Evolutionary conservation across 2,888 invertebrate genomes (phyloP).

Genomic region (Chrysopilus asiliformis): DNA sequence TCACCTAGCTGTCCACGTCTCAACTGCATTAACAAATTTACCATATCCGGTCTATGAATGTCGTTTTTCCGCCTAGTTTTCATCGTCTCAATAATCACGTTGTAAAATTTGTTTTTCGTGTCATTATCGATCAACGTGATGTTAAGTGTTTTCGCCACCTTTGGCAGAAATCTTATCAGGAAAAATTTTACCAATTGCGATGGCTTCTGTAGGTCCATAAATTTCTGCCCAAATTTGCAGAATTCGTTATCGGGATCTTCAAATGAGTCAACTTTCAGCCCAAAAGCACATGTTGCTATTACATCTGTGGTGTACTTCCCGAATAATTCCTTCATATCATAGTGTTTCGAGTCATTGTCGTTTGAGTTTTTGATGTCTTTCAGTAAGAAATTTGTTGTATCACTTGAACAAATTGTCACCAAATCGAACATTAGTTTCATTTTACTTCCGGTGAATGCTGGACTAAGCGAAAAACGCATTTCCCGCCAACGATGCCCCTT

Average conservation of each 20-base stretch:
- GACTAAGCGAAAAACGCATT: conserved; percentile 36
- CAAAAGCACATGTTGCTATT: conserved; percentile 41
- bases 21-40: conserved; percentile 41
- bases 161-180: no score
- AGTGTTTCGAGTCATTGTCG: background rate
- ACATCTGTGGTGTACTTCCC: conserved; percentile 41
- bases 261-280: conserved; percentile 38
- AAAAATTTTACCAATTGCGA: no score
- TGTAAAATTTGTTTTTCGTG: no score
- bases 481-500: conserved; percentile 36
- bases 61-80: conserved; percentile 35
- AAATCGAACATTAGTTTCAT: conserved; percentile 35
- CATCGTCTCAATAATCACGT: conserved; percentile 36
- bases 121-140: no score
- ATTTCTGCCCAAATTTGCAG: no score
- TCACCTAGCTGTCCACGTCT: conserved; percentile 26
- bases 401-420: conserved; percentile 1
- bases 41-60: conserved; percentile 41
- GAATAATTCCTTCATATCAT: conserved; percentile 37
- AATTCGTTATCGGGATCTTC: conserved; percentile 30
- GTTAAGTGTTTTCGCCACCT: no score
- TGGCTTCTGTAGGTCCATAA: no score
- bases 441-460: conserved; percentile 37
- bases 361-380: conserved; percentile 1
- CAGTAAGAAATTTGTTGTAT: background rate